phyloP scores from a whole-genome alignment of 1,140 invertebrate species.

The Drosophila guanche region DNA sequence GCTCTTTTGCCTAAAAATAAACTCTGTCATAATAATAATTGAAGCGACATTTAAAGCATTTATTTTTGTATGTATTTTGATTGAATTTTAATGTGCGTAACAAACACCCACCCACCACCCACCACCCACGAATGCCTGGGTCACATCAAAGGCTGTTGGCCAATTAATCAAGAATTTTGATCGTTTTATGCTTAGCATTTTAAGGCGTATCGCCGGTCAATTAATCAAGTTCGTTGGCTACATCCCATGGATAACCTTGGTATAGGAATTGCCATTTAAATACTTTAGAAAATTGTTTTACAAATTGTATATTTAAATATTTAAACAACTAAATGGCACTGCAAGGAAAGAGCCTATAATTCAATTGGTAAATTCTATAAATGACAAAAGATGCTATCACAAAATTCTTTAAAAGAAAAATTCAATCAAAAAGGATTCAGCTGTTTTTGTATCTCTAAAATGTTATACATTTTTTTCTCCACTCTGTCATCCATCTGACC shows the following conservation, averaged over 20 bases:
- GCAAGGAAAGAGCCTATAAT: too few relatives aligned
- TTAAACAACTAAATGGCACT: too few relatives aligned
- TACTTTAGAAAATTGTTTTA: too few relatives aligned
- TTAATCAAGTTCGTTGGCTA: conserved; percentile 7
- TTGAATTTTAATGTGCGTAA: conserved; percentile 72
- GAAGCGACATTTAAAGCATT: conserved; percentile 34
- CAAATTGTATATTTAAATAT: too few relatives aligned
- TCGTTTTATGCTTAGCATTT: conserved; percentile 23
- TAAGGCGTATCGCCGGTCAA: conserved; percentile 52
- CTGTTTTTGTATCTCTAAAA: too few relatives aligned
- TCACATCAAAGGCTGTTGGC: conserved; percentile 30
- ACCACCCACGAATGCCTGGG: conserved; percentile 19
- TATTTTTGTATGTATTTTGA: conserved; percentile 42
- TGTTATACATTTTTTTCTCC: not conserved
- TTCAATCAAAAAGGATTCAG: too few relatives aligned
- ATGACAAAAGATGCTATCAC: too few relatives aligned
- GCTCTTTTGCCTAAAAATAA: conserved; percentile 52
- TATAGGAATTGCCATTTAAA: not conserved
- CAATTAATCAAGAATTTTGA: conserved; percentile 34
- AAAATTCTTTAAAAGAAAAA: too few relatives aligned
- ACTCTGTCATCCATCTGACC: too few relatives aligned
- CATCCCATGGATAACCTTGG: not conserved
- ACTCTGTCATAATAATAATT: conserved; percentile 48
- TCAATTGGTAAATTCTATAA: too few relatives aligned
- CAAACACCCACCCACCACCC: not conserved